Conservation (phyloP, 2,888 invertebrate genomes). For the Neria commutata region DNA sequence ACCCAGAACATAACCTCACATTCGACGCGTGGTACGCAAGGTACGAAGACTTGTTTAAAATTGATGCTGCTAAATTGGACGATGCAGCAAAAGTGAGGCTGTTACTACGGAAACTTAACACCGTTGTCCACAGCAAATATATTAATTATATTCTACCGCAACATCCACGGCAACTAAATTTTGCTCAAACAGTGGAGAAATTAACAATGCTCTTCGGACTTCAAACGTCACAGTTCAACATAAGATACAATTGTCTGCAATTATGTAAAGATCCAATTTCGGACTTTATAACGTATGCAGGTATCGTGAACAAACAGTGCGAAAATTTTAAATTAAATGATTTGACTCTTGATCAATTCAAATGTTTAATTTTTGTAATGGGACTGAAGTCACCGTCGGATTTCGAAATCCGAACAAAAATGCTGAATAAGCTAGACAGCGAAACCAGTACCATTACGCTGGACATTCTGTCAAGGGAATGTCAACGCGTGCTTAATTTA, state of each 20-base stretch:
- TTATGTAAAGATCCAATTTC: neutral
- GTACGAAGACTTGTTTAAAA: too few relatives aligned
- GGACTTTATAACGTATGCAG: conserved; percentile 8
- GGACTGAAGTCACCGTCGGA: conserved; percentile 8
- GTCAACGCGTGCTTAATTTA: neutral
- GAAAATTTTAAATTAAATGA: conserved; percentile 5
- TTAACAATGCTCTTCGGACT: conserved; percentile 7
- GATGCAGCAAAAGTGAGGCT: too few relatives aligned
- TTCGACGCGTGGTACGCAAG: too few relatives aligned
- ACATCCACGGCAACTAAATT: neutral
- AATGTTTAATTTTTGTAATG: conserved; percentile 9
- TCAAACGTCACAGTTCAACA: conserved; percentile 2
- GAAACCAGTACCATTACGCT: neutral
- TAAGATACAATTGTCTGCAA: conserved; percentile 10
- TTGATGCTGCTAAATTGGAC: too few relatives aligned
- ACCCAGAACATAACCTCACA: too few relatives aligned
- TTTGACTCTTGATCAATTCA: conserved; percentile 5
- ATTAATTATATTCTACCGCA: neutral
- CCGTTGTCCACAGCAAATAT: neutral
- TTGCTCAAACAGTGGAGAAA: neutral
- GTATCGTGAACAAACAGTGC: conserved; percentile 1
- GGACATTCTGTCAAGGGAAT: neutral
- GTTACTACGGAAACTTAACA: too few relatives aligned
- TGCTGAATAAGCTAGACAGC: conserved; percentile 3
- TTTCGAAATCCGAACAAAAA: conserved; percentile 4